A percentile compares a stretch with the other conserved stretches of the same genome.
Evolutionary conservation across 2,888 invertebrate genomes (phyloP).

Genomic region (Theodoxus fluviatilis): DNA sequence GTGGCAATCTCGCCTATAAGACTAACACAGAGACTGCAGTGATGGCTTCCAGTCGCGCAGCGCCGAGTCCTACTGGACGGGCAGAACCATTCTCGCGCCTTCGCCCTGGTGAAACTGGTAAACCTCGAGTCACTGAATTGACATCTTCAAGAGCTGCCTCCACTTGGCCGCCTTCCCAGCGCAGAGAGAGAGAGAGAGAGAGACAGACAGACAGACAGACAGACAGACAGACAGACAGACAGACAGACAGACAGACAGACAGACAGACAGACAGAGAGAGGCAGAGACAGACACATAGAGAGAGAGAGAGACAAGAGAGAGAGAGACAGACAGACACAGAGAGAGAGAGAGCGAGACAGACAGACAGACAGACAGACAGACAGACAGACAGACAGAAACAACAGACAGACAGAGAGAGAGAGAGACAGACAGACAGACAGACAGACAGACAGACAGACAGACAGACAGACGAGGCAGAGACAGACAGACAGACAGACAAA

Average conservation of each 20-base stretch:
- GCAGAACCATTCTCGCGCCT: no score
- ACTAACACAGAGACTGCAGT: no score
- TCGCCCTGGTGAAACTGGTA: no score
- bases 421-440: neutral
- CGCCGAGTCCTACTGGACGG: no score
- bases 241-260: constrained; percentile 22
- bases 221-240: constrained; percentile 22
- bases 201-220: neutral
- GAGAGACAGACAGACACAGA: neutral
- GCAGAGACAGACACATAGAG: neutral
- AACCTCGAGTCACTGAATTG: no score
- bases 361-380: constrained; percentile 23
- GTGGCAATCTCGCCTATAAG: no score
- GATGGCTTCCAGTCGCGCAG: no score
- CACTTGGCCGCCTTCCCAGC: no score
- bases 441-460: neutral
- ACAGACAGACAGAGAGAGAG: neutral
- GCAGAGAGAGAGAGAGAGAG: neutral
- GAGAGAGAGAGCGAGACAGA: constrained; percentile 19
- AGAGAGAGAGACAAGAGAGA: constrained; percentile 3
- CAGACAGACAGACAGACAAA: no score
- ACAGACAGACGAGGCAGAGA: neutral
- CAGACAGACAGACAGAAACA: constrained; percentile 6
- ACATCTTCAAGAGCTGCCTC: no score
- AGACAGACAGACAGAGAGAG: constrained; percentile 26